Percentiles rank a stretch among this genome's conserved stretches.
Evolutionary conservation across 2,113 vertebrate species (phyloP).

Genomic region (Mystacornis crossleyi): DNA sequence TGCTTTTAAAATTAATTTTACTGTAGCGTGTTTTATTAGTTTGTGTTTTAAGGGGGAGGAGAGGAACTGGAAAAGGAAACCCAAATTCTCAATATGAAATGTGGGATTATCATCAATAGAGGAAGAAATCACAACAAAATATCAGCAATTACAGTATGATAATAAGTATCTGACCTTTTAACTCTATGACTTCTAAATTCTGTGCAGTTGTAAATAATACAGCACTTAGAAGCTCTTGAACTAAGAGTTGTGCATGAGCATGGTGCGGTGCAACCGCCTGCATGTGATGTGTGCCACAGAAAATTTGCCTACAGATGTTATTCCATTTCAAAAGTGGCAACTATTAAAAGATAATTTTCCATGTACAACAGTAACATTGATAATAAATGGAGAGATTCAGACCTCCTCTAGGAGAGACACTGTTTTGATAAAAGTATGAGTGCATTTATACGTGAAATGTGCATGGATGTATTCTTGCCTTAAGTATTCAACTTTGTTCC

Average conservation of each 20-base stretch:
- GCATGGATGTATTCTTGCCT: neutral
- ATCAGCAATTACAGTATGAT: neutral
- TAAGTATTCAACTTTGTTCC: neutral
- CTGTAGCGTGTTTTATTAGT: neutral
- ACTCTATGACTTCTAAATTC: neutral
- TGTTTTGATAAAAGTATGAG: neutral
- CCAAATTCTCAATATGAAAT: neutral
- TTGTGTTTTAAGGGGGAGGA: neutral
- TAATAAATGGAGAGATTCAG: neutral
- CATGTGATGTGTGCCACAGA: neutral
- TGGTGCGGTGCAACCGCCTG: neutral
- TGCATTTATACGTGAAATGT: rapidly evolving
- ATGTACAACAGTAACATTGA: neutral
- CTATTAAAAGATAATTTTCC: neutral
- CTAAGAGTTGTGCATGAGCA: neutral
- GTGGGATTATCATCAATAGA: neutral
- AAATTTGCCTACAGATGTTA: neutral
- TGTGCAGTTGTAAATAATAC: neutral
- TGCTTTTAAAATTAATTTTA: neutral
- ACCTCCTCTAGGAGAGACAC: neutral
- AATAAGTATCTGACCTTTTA: neutral
- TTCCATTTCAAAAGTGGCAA: neutral
- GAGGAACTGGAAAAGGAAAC: neutral
- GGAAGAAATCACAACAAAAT: neutral
- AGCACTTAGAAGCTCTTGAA: neutral